Percentiles rank a stretch among this genome's conserved stretches.
phyloP scores from a whole-genome alignment of 2,113 vertebrate genomes.

The Calidris pygmaea region DNA sequence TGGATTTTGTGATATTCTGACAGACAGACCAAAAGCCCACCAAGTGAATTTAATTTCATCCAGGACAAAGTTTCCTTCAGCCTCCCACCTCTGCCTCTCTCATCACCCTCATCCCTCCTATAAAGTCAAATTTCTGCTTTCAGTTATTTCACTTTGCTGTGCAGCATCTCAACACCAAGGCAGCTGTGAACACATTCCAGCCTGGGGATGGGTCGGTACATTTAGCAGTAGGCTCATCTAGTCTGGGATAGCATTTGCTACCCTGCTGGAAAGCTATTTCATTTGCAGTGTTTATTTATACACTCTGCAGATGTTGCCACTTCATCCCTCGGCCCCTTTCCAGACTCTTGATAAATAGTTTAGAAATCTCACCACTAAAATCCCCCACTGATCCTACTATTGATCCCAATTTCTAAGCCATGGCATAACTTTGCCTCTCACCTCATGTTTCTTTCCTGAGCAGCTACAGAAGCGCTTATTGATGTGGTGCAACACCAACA shows the following conservation, averaged over 20 bases:
- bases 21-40: not conserved
- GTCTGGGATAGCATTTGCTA: not conserved
- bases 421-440: not conserved
- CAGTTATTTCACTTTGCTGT: not conserved
- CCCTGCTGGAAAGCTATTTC: not conserved
- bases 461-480: not conserved
- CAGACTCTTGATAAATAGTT: not conserved
- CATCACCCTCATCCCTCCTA: not conserved
- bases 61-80: not conserved
- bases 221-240: not conserved
- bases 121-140: not conserved
- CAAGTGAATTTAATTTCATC: not conserved
- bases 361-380: not conserved
- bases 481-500: not conserved
- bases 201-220: not conserved
- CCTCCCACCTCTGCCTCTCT: not conserved
- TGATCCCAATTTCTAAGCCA: conserved; percentile 22
- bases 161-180: not conserved
- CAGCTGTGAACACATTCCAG: not conserved
- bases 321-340: not conserved
- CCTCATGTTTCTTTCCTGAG: not conserved
- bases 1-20: not conserved
- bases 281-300: not conserved
- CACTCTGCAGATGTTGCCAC: not conserved
- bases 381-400: not conserved